phyloP scores from a whole-genome alignment of 2,797 vertebrate genomes.

The Pseudomugil gertrudae region DNA sequence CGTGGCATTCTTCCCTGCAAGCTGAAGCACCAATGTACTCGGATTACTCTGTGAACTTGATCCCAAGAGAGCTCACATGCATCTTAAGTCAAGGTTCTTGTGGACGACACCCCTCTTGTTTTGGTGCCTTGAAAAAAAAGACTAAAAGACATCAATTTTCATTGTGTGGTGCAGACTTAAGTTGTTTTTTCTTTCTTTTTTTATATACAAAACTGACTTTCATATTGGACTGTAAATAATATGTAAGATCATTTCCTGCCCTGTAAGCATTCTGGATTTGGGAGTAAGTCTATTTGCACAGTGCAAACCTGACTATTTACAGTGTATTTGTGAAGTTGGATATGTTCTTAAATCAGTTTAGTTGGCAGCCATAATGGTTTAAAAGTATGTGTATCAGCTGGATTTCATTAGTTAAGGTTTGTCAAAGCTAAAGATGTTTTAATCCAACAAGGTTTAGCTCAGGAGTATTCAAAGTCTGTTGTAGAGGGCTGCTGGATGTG shows the following conservation, averaged over 20 bases:
- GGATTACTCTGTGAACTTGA: conserved; percentile 87
- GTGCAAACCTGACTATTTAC: conserved; percentile 29
- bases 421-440: conserved; percentile 27
- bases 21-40: conserved; percentile 93
- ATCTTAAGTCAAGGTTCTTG: conserved; percentile 53
- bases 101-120: conserved; percentile 66
- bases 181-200: not conserved
- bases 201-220: too few relatives aligned
- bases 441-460: conserved; percentile 10
- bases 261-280: conserved; percentile 4
- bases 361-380: conserved; percentile 15
- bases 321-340: conserved; percentile 46
- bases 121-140: conserved; percentile 76
- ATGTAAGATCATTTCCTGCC: conserved; percentile 20
- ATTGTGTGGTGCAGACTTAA: conserved; percentile 20
- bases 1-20: conserved; percentile 94
- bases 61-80: conserved; percentile 37
- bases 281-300: conserved; percentile 22
- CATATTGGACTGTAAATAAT: conserved; percentile 13
- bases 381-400: not conserved
- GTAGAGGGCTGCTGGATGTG: too few relatives aligned
- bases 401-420: conserved; percentile 1
- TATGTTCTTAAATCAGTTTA: conserved; percentile 29
- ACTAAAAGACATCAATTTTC: conserved; percentile 42
- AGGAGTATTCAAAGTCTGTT: too few relatives aligned